Evolutionary conservation across 2,797 vertebrate genomes (phyloP).

Genomic region (Botia almorhae): DNA sequence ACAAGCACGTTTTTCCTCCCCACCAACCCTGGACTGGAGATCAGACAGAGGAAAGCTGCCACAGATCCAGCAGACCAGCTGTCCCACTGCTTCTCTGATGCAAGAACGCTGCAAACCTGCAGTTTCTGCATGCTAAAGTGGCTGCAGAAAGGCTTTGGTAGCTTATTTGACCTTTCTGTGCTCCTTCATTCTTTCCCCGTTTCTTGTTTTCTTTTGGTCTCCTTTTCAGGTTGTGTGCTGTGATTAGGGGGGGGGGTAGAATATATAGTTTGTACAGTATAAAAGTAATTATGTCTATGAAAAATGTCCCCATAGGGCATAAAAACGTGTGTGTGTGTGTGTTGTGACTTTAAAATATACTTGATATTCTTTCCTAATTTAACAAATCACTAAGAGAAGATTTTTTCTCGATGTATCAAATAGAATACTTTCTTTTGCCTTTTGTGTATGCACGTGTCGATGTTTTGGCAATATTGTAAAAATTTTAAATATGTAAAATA

Average conservation of each 20-base stretch:
- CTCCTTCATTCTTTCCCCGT: conserved; percentile 32
- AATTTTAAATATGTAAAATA: no score
- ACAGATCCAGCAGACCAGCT: conserved; percentile 74
- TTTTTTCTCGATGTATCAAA: neutral
- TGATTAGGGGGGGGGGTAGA: conserved; percentile 22
- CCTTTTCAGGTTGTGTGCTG: conserved; percentile 20
- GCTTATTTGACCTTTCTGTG: conserved; percentile 34
- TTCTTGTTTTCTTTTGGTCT: conserved; percentile 30
- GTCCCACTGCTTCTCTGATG: conserved; percentile 82
- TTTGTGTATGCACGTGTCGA: no score
- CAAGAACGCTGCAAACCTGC: conserved; percentile 82
- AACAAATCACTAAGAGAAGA: neutral
- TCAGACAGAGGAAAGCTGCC: conserved; percentile 82
- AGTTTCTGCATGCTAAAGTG: conserved; percentile 28
- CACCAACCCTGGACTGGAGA: conserved; percentile 79
- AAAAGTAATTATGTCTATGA: no score
- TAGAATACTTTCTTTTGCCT: no score
- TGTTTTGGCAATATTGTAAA: no score
- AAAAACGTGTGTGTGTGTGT: neutral
- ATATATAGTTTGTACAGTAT: no score
- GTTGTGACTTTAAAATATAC: conserved; percentile 15
- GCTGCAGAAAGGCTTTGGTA: conserved; percentile 19
- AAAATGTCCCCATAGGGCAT: no score
- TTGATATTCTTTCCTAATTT: neutral
- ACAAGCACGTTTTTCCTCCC: conserved; percentile 60